Base-by-base conservation (phyloP, 2,797 vertebrate species). In the Halcyon chelicuti region DNA sequence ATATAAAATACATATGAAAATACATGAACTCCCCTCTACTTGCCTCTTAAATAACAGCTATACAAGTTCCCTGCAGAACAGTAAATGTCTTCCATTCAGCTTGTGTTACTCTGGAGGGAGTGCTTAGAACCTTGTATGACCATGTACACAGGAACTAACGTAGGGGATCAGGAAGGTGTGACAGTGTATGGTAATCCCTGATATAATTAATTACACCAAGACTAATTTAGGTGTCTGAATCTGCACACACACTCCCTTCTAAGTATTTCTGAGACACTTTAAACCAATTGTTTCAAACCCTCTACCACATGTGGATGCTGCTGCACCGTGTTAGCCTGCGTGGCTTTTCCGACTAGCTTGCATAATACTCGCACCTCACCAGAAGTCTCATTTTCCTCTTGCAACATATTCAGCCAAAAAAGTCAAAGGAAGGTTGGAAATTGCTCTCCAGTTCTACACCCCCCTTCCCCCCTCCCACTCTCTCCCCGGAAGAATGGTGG, bases 401-500 rank as follows among this genome's bases (percentile, higher is more conserved):
- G 51, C 76, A 88, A 86, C 61, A 93, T 2, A 1, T 71, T 63
- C 58, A 62, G 67, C 55, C 39, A 68, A 25, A 73, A 76, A 88
- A 68, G 51, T 60, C 5, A 60, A 51, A 55, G 87, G 84, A 75
- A 57, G 22, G 20, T 62, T 93, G 91, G 66, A 87, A 96, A 54
- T 52, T 21, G 91, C 57, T 93, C 29, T 55, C 28, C 26, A 75
- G 44, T 18, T 77, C 52, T 58, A 65, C 25, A 61, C 4, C 9
- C 31, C 37, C 37, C 37, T 37, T 49, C 26, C 1, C 25, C 25
- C 25, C 13, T 6, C 39, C 40, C 40, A 7, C 37, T 37, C 37
- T 37, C 14, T 4, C 47, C 47, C 13, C 3, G 26, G 3, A 94
- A 88, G 58, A 91, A 88, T 4, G 22, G 49, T 68, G 86, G 5